These are phyloP conservation scores for Urocitellus parryii DNA, from an alignment of 2,113 vertebrate genomes.

Conservation along the genomic window DNA sequence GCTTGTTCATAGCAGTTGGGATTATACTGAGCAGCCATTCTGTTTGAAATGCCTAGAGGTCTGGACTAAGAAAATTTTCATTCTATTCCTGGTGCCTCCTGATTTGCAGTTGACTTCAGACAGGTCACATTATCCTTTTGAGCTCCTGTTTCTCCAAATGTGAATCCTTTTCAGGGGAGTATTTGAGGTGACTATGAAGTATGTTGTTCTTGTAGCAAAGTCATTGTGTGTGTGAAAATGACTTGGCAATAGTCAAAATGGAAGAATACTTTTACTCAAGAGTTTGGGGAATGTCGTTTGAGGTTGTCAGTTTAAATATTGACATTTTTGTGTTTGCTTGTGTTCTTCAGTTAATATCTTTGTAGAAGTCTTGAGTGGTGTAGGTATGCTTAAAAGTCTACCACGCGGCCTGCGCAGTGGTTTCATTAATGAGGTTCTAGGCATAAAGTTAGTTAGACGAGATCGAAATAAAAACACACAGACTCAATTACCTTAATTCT, in stretches of 20 bases:
- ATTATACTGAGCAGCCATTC: not conserved
- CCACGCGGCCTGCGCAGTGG: too few species aligned
- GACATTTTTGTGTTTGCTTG: not conserved
- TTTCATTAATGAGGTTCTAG: too few species aligned
- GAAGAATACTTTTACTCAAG: not conserved
- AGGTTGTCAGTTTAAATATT: constrained; percentile 23
- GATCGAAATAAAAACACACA: too few species aligned
- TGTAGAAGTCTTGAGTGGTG: not conserved
- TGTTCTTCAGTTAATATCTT: not conserved
- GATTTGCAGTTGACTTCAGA: not conserved
- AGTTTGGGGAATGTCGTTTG: not conserved
- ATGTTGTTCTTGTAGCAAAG: not conserved
- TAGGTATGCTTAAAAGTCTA: not conserved
- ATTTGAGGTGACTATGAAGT: not conserved
- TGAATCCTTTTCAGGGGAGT: not conserved
- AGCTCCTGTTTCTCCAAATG: not conserved
- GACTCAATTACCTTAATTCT: too few species aligned
- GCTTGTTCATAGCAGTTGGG: not conserved
- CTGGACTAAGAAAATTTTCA: not conserved
- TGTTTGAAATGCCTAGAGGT: not conserved
- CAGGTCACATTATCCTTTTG: not conserved
- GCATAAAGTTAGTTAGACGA: too few species aligned
- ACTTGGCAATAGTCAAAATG: not conserved
- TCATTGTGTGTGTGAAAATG: not conserved
- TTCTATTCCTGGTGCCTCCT: not conserved